Percentiles rank a stretch among this genome's conserved stretches.
phyloP scores from a whole-genome alignment of 2,888 invertebrate species.

The Pecten maximus region DNA sequence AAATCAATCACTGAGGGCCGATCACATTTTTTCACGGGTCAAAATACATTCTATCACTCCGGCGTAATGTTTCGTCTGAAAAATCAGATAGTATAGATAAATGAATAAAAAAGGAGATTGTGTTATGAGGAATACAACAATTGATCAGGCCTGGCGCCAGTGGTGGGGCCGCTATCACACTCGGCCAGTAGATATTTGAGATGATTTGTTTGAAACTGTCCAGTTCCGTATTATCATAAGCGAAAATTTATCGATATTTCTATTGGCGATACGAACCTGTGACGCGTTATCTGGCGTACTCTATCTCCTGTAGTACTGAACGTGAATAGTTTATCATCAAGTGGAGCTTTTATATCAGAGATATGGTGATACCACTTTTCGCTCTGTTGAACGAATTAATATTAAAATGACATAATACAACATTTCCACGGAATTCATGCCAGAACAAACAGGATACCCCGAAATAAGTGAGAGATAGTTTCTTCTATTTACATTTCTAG shows the following conservation, averaged over 20 bases:
- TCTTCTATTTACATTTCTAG: no score
- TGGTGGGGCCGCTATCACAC: neutral
- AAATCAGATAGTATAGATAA: slow-evolving; percentile 26
- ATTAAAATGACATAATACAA: neutral
- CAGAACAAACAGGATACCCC: no score
- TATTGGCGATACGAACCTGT: neutral
- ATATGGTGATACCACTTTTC: neutral
- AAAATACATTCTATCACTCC: slow-evolving; percentile 20
- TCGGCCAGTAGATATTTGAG: neutral
- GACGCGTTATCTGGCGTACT: neutral
- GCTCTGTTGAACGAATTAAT: neutral
- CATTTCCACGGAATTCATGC: no score
- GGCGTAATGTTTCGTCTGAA: slow-evolving; percentile 10
- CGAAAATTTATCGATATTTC: slow-evolving; percentile 21
- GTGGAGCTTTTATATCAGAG: neutral
- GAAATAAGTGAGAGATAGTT: no score
- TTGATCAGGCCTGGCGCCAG: neutral
- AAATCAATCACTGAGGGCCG: neutral
- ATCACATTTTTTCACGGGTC: slow-evolving; percentile 20
- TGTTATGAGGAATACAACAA: neutral
- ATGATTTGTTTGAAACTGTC: slow-evolving; percentile 14
- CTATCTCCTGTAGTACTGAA: neutral
- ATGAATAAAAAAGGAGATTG: slow-evolving; percentile 21
- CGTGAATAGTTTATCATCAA: neutral
- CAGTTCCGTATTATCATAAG: slow-evolving; percentile 23